Conservation (phyloP, 1,140 invertebrate species). For the Helicorthomorpha holstii region DNA sequence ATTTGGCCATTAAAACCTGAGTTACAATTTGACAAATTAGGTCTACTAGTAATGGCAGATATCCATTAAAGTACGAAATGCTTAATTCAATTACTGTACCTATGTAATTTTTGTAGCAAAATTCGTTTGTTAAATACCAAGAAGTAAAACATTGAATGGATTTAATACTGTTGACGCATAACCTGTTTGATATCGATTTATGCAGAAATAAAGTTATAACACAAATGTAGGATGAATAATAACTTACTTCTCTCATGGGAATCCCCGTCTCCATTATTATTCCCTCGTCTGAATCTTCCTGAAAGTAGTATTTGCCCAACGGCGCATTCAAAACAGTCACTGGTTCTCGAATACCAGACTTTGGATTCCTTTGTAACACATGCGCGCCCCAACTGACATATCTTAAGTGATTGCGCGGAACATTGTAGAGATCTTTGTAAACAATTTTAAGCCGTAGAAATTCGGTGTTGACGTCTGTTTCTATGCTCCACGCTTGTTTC, state of each 20-base stretch:
- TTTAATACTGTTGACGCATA: no score
- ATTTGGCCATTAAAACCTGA: no score
- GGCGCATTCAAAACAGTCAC: conserved; percentile 50
- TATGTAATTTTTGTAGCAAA: no score
- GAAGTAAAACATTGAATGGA: no score
- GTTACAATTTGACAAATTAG: no score
- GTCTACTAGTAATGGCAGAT: no score
- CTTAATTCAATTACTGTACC: no score
- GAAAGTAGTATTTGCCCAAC: conserved; percentile 66
- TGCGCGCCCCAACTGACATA: conserved; percentile 67
- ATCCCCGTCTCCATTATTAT: conserved; percentile 69
- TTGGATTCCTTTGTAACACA: conserved; percentile 30
- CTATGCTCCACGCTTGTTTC: conserved; percentile 64
- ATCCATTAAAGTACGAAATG: no score
- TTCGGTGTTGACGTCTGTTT: conserved; percentile 62
- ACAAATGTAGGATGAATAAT: no score
- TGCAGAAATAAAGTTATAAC: not conserved
- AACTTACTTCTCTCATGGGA: conserved; percentile 51
- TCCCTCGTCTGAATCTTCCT: conserved; percentile 62
- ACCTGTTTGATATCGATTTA: no score
- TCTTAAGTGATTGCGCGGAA: conserved; percentile 56
- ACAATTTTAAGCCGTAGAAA: conserved; percentile 57
- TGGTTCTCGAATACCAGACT: conserved; percentile 12
- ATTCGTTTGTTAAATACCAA: not conserved
- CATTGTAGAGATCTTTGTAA: conserved; percentile 68